These are phyloP conservation scores for Galemys pyrenaicus DNA, from an alignment of 2,113 vertebrate genomes.

Conservation along the genomic window DNA sequence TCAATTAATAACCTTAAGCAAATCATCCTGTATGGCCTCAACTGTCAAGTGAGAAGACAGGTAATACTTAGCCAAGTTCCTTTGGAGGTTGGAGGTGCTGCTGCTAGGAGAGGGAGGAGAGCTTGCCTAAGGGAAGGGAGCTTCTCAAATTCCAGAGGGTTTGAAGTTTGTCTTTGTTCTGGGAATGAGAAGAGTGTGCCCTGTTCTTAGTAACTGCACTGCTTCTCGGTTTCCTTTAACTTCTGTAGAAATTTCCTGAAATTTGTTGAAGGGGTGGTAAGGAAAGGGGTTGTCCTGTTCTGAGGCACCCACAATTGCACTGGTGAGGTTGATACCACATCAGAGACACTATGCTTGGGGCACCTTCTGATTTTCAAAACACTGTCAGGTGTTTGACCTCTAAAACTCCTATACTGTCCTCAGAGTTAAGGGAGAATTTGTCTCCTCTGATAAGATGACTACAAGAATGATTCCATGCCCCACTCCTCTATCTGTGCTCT, in stretches of 20 bases:
- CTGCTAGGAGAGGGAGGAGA: background rate
- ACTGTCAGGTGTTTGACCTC: background rate
- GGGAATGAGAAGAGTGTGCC: background rate
- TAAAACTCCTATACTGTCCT: background rate
- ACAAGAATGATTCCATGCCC: background rate
- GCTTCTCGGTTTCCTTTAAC: constrained; percentile 1
- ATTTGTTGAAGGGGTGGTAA: background rate
- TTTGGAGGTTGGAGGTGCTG: background rate
- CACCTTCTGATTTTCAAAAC: background rate
- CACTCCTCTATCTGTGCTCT: background rate
- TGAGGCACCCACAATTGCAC: background rate
- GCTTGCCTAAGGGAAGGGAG: background rate
- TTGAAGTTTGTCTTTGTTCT: constrained; percentile 39
- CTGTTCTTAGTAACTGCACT: background rate
- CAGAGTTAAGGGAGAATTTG: background rate
- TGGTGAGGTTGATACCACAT: background rate
- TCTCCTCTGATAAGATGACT: background rate
- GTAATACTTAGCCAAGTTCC: background rate
- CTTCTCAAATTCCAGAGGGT: background rate
- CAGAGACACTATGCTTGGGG: background rate
- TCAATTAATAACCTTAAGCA: background rate
- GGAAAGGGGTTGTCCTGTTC: background rate
- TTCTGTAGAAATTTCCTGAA: background rate
- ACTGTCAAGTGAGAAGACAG: background rate
- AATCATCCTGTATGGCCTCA: background rate